Base-by-base conservation (phyloP, 1,140 invertebrate species). In the Drosophila rhopaloa region DNA sequence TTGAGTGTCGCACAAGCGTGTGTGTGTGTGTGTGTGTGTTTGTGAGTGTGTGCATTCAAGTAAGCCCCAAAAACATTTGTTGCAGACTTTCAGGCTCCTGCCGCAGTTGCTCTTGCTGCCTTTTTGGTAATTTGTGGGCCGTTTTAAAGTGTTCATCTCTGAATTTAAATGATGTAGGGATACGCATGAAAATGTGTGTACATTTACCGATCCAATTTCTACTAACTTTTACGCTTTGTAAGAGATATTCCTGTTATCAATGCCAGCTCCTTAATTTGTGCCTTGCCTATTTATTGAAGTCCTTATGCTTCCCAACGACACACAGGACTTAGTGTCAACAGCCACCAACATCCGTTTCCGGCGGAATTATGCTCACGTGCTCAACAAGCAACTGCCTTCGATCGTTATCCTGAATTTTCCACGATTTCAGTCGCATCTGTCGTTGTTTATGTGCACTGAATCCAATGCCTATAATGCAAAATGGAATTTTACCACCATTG, bases 301-400 rank as follows among this genome's bases (percentile, higher is more conserved):
- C 68, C 67, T 76, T 65, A 57, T 60, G 44, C 62, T 73, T 41
- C 27, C 47, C 47, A 65, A 56, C 43, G 51, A 71, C 56, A 71
- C 56, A 59, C 56, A 59, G 55, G 62, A 67, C 74, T 61, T 60
- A 38, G 40, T 70, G 73, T 77, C 32, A 40, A 71, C 67, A 71
- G 44, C 53, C 60, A 44, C 46, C 79, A 83, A 83, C 83, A 77
- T 88, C 83, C 83, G 83, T 67, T 76, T 76, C 73, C 74, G 73
- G 75, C 84, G 84, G 84, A 88, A 88, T 67, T 83, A 79, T 89
- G 83, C 76, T 59, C 81, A 48, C 66, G 43, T 72, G 62, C 66
- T 63, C 53, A 47, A 43, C 27, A 40, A 57, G 37, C 40, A 44
- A 57, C 40, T 53, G 47, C 40, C 48, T 76, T 38, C 65, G 58